Conservation (phyloP, 1,140 invertebrate species). For the Pseudomyrmex pallidus region DNA sequence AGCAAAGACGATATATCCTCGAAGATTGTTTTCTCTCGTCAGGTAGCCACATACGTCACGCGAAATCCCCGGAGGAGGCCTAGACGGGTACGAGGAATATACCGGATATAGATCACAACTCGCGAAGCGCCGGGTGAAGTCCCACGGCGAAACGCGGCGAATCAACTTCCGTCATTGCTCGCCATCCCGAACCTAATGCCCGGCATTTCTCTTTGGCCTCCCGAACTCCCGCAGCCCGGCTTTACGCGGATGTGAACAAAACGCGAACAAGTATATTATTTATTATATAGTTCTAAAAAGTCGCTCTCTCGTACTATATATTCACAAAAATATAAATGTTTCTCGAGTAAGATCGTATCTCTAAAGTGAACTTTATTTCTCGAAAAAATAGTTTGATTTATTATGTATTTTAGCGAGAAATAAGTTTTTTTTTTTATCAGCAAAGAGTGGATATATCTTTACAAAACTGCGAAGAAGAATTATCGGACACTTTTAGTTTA, state of each 20-base stretch:
- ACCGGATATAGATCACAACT: constrained; percentile 83
- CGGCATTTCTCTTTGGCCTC: constrained; percentile 84
- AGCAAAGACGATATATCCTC: constrained; percentile 83
- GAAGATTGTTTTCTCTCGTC: constrained; percentile 86
- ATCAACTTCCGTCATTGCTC: constrained; percentile 85
- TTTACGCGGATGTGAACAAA: constrained; percentile 47
- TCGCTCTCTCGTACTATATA: background rate
- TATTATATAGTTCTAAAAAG: background rate
- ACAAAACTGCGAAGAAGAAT: background rate
- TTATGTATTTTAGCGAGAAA: background rate
- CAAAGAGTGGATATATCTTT: too few species aligned
- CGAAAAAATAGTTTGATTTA: background rate
- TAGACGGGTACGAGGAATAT: constrained; percentile 78
- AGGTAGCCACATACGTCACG: constrained; percentile 85
- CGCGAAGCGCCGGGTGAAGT: constrained; percentile 78
- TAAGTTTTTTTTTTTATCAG: background rate
- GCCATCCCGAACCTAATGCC: constrained; percentile 82
- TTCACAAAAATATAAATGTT: too few species aligned
- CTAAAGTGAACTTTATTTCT: background rate
- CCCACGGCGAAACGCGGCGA: constrained; percentile 83
- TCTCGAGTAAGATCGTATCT: background rate
- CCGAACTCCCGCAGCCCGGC: constrained; percentile 72
- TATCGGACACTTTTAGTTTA: too few species aligned
- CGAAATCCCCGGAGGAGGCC: constrained; percentile 79
- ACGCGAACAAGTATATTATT: constrained; percentile 9